phyloP scores from a whole-genome alignment of 2,888 invertebrate species.

The Pandemis corylana region DNA sequence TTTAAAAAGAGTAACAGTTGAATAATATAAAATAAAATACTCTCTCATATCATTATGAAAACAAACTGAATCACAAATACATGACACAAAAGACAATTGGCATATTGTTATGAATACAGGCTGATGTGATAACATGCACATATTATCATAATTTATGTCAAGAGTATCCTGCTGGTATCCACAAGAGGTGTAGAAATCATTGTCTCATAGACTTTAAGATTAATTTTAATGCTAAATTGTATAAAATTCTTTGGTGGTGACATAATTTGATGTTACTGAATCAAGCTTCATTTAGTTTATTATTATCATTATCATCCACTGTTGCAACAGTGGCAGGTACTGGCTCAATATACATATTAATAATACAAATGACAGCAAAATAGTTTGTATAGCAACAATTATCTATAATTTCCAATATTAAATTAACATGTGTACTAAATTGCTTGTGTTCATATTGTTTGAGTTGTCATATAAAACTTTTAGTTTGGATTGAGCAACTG shows the following conservation, averaged over 20 bases:
- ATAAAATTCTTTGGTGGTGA: not conserved
- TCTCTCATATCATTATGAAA: too few species aligned
- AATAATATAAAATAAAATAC: too few species aligned
- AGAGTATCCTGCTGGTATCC: too few species aligned
- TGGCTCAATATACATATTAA: not conserved
- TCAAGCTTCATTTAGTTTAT: slow-evolving; percentile 1
- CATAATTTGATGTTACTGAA: not conserved
- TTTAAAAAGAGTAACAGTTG: too few species aligned
- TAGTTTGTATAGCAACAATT: not conserved
- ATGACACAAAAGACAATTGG: too few species aligned
- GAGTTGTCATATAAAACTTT: not conserved
- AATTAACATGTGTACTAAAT: not conserved
- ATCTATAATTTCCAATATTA: not conserved
- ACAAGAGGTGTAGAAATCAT: too few species aligned
- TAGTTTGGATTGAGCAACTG: not conserved
- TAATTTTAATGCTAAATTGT: not conserved
- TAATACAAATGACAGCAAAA: not conserved
- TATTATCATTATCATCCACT: not conserved
- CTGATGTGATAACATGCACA: too few species aligned
- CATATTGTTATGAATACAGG: too few species aligned
- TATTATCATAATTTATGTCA: too few species aligned
- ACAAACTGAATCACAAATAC: too few species aligned
- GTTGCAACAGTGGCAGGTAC: not conserved
- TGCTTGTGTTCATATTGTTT: not conserved
- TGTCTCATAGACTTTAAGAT: not conserved